Evolutionary conservation across 2,888 invertebrate genomes (phyloP), one percentile per base, ranked within the genome.

Genomic region (Silvanus unidentatus): DNA sequence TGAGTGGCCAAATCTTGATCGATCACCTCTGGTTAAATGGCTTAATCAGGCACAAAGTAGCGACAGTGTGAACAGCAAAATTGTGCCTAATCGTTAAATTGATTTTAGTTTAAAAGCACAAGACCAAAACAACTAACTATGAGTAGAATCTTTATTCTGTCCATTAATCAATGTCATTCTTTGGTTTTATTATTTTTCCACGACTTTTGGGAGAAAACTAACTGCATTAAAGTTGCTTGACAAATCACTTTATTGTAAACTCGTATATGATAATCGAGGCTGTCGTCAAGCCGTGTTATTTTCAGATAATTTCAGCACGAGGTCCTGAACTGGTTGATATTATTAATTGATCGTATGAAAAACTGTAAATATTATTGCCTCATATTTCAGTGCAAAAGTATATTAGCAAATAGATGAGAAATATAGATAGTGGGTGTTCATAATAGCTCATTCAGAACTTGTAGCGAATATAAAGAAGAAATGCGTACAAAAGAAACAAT

Each of bases 91-190:
- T 54, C 55, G 52, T 32, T 49, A 55, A 60, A 61, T 59, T 60
- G 58, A 56, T 57, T 60, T 54, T 52, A 50, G 53, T 55, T 55
- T 52, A 53, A 49, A 55, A 55, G 59, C 50, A 52, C 46, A 50
- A 52, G 32, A 32, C 32, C 32, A 32, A 22, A 32, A 32, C 32
- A 32, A 32, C 45, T 45, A 9, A 47, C 48, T 53, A 55, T 54
- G 53, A 56, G 57, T 52, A 57, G 58, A 57, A 57, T 57, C 60
- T 56, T 60, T 56, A 55, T 57, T 57, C 52, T 50, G 49, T 54
- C 56, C 62, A 62, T 63, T 63, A 62, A 63, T 63, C 63, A 62
- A 54, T 56, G 60, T 63, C 60, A 43, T 49, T 39, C 39, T 43
- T 45, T 38, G 49, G 46, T 47, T 47, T 51, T 48, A 32, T 32